Conservation (phyloP, 2,888 invertebrate genomes). For the Lasioglossum marginatum region DNA sequence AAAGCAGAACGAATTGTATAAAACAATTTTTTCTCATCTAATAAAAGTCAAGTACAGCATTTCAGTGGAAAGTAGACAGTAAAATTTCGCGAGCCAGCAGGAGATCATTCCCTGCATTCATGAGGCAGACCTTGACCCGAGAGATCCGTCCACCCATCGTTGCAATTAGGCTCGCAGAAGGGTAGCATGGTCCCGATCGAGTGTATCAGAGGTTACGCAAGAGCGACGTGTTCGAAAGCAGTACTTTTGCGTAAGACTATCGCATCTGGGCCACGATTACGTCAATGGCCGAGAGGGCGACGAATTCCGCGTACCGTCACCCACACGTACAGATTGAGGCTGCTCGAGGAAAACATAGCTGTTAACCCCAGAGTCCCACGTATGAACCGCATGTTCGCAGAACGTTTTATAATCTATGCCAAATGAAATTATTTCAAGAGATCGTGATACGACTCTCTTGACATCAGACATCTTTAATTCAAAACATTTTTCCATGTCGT, state of each 20-base stretch:
- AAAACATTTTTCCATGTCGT: no score
- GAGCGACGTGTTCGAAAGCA: neutral
- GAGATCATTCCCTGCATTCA: neutral
- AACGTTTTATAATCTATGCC: neutral
- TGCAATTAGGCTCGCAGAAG: neutral
- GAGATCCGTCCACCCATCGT: neutral
- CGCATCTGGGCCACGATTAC: conserved; percentile 65
- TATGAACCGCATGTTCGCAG: neutral
- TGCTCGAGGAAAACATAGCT: neutral
- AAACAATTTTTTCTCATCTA: no score
- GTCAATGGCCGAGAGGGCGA: conserved; percentile 51
- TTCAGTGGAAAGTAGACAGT: no score
- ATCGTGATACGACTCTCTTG: neutral
- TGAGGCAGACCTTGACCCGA: neutral
- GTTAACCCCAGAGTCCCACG: neutral
- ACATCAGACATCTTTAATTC: no score
- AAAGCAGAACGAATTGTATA: no score
- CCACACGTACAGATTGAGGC: neutral
- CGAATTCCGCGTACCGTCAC: conserved; percentile 58
- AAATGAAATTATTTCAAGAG: neutral
- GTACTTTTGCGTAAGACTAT: conserved; percentile 63
- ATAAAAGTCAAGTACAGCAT: no score
- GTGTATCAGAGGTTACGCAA: neutral
- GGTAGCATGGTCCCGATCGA: neutral
- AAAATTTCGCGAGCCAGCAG: no score